These are phyloP conservation scores for Mus spicilegus DNA, from an alignment of 2,113 vertebrate species.

Conservation along the genomic window DNA sequence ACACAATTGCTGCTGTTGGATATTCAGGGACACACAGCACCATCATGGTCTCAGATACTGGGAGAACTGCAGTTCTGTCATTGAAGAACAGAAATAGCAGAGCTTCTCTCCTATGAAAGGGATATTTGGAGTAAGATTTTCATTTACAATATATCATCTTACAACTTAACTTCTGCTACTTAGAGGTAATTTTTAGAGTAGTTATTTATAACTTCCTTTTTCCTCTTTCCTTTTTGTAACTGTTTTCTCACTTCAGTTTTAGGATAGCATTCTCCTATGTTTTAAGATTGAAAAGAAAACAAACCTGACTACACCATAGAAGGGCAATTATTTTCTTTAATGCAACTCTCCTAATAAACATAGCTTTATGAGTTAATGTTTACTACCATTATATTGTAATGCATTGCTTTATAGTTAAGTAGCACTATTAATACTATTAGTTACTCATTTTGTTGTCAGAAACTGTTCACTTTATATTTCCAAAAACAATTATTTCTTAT, in stretches of 20 bases:
- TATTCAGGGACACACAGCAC: neutral
- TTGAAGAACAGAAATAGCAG: neutral
- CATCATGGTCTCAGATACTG: neutral
- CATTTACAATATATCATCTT: neutral
- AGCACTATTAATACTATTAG: neutral
- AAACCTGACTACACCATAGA: too few species aligned
- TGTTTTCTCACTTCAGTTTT: neutral
- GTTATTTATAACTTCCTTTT: neutral
- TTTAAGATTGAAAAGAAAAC: too few species aligned
- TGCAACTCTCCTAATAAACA: too few species aligned
- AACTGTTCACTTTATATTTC: neutral
- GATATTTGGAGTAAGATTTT: neutral
- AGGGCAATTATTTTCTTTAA: neutral
- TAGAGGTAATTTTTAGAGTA: neutral
- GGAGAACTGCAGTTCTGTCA: neutral
- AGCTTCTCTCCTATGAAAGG: neutral
- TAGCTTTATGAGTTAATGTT: neutral
- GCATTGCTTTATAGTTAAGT: neutral
- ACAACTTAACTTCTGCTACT: neutral
- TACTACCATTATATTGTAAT: neutral
- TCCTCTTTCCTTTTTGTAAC: neutral
- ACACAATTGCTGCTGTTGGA: neutral
- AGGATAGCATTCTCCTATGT: too few species aligned
- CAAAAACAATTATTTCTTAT: neutral
- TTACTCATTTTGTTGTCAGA: neutral